These are phyloP conservation scores for Panzeria rudis DNA, from an alignment of 2,888 invertebrate genomes.

Conservation along the genomic window DNA sequence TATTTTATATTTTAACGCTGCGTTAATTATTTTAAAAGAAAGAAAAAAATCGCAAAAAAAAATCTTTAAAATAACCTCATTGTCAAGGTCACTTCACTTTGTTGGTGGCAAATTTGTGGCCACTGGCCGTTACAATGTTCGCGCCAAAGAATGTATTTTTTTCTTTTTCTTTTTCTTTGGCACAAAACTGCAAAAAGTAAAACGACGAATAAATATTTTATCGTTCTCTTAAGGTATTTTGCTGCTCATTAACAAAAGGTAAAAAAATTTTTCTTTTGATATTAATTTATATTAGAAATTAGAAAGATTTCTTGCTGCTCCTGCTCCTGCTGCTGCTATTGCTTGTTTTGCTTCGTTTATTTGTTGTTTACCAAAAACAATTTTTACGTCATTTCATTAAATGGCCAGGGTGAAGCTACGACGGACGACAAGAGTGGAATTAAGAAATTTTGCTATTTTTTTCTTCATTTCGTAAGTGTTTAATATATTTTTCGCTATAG, in stretches of 20 bases:
- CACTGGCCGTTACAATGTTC: constrained; percentile 44
- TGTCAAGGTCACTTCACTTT: constrained; percentile 56
- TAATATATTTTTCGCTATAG: constrained; percentile 4
- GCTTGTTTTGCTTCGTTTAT: not conserved
- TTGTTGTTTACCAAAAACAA: constrained; percentile 30
- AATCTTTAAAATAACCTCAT: constrained; percentile 26
- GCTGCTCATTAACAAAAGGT: constrained; percentile 58
- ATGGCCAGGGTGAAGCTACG: not conserved
- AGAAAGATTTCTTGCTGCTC: not conserved
- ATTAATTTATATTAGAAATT: constrained; percentile 37
- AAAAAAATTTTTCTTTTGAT: constrained; percentile 45
- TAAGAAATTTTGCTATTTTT: constrained; percentile 22
- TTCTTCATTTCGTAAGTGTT: constrained; percentile 32
- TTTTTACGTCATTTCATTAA: constrained; percentile 42
- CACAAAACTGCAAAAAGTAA: not conserved
- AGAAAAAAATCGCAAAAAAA: constrained; percentile 2
- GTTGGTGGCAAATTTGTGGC: constrained; percentile 27
- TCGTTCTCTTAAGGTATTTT: constrained; percentile 11
- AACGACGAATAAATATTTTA: not conserved
- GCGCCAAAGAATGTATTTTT: not conserved
- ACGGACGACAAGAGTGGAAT: not conserved
- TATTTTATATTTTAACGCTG: not conserved
- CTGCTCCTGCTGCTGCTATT: not conserved
- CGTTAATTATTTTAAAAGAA: not conserved
- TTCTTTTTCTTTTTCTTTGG: not conserved